A percentile compares a stretch with the other conserved stretches of the same genome.
phyloP scores from a whole-genome alignment of 2,113 vertebrate species.

The Mormyrus iriodes region DNA sequence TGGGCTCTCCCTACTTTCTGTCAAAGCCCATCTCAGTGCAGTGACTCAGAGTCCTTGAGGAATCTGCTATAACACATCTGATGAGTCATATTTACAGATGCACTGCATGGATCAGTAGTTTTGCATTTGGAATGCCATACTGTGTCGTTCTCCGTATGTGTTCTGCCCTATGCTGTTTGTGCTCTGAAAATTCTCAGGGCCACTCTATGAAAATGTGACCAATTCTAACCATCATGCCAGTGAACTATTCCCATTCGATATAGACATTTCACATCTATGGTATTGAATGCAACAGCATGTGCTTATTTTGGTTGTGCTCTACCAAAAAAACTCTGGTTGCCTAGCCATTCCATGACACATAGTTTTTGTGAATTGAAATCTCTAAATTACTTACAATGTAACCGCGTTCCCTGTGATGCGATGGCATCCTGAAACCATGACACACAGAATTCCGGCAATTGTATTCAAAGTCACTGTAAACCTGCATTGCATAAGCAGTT shows the following conservation, averaged over 20 bases:
- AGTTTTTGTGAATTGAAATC: neutral
- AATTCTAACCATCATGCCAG: neutral
- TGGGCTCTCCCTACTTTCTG: neutral
- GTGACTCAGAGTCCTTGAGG: constrained; percentile 14
- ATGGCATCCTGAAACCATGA: neutral
- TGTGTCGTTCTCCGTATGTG: neutral
- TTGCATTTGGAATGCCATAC: neutral
- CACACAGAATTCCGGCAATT: neutral
- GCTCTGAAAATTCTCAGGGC: neutral
- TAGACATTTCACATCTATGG: neutral
- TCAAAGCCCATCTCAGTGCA: neutral
- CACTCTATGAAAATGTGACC: neutral
- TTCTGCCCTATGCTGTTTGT: neutral
- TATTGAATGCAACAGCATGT: neutral
- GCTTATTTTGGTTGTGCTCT: neutral
- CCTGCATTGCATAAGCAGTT: neutral
- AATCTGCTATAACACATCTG: constrained; percentile 15
- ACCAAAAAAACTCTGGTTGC: neutral
- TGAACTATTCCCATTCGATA: neutral
- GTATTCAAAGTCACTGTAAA: neutral
- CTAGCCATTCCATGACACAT: neutral
- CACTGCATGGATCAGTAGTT: neutral
- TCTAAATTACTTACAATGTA: neutral
- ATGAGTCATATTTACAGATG: constrained; percentile 12
- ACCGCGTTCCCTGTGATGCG: neutral